Percentiles rank a stretch among this genome's conserved stretches.
Conservation (phyloP, 1,140 invertebrate genomes). For the Drosophila navojoa region DNA sequence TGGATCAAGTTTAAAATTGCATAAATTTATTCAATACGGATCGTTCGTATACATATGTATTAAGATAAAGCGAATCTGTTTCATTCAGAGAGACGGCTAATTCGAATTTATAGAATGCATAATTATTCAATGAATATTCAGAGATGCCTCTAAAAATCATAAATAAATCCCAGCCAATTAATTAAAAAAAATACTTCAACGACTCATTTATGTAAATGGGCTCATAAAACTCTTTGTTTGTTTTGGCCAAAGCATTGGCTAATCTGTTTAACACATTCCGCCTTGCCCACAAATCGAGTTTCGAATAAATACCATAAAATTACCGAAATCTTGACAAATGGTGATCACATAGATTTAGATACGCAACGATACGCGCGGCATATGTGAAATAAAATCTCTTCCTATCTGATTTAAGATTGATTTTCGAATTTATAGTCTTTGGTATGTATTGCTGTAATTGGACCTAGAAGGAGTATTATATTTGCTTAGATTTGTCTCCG, state of each 20-base stretch:
- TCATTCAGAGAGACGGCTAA: conserved; percentile 13
- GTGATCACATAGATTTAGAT: conserved; percentile 28
- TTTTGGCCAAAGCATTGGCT: conserved; percentile 23
- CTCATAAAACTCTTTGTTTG: conserved; percentile 67
- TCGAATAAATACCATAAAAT: conserved; percentile 46
- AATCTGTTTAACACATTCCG: conserved; percentile 72
- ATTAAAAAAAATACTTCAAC: conserved; percentile 58
- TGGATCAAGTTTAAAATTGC: neutral
- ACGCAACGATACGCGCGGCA: neutral
- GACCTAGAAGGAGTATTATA: neutral
- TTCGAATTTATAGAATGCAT: conserved; percentile 31
- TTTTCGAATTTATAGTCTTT: too few relatives aligned
- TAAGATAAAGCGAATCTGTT: neutral
- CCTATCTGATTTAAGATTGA: too few relatives aligned
- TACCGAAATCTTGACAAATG: conserved; percentile 39
- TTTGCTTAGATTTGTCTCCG: conserved; percentile 17
- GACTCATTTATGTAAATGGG: conserved; percentile 67
- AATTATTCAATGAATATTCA: conserved; percentile 64
- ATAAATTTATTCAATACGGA: neutral
- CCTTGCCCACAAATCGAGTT: conserved; percentile 21
- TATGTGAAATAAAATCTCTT: neutral
- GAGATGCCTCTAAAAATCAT: conserved; percentile 34
- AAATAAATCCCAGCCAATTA: conserved; percentile 74
- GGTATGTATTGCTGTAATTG: too few relatives aligned
- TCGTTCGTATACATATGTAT: neutral